Evolutionary conservation across 2,797 vertebrate genomes (phyloP).

Genomic region (Syngnathus acus): DNA sequence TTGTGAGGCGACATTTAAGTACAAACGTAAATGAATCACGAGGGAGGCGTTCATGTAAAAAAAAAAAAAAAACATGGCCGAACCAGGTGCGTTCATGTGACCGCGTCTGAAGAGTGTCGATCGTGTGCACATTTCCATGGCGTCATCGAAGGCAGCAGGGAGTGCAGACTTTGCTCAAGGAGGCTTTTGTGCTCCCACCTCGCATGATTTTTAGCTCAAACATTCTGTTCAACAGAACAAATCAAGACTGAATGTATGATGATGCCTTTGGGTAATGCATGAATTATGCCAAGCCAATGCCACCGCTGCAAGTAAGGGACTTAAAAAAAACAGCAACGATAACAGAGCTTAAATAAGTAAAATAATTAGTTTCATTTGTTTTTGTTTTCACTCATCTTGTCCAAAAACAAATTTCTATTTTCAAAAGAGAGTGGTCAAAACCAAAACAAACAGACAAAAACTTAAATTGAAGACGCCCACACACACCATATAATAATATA

Average conservation of each 20-base stretch:
- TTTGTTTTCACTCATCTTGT: too few species aligned
- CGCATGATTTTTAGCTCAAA: background rate
- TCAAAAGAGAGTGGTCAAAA: too few species aligned
- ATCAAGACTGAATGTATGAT: background rate
- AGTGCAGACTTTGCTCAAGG: constrained; percentile 1
- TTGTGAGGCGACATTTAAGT: background rate
- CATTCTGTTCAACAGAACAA: background rate
- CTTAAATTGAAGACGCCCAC: background rate
- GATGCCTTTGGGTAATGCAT: background rate
- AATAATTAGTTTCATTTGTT: too few species aligned
- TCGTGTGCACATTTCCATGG: background rate
- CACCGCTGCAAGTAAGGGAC: too few species aligned
- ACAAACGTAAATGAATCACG: background rate
- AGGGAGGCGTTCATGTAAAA: background rate
- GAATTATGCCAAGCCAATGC: background rate
- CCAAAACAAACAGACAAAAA: too few species aligned
- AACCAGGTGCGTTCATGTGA: constrained; percentile 4
- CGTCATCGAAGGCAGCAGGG: background rate
- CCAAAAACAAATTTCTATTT: too few species aligned
- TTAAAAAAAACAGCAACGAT: too few species aligned
- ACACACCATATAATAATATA: too few species aligned
- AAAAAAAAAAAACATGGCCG: background rate
- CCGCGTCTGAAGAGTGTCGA: background rate
- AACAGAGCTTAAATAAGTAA: too few species aligned
- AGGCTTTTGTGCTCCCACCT: background rate